These are phyloP conservation scores for Lasaia peninsularis DNA, from an alignment of 1,140 invertebrate species.

Conservation along the genomic window DNA sequence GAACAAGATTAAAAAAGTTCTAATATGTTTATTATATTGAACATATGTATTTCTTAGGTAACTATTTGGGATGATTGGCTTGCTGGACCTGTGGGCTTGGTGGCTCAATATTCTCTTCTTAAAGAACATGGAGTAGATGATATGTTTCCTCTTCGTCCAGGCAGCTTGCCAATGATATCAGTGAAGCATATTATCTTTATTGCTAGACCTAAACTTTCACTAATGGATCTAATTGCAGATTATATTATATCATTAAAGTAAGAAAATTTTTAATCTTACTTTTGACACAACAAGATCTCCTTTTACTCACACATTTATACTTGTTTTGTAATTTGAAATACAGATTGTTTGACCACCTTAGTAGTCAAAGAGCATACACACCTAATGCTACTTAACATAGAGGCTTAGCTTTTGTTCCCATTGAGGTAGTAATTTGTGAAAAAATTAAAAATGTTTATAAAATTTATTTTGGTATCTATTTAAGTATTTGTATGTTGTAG, in stretches of 20 bases:
- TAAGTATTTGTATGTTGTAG: no score
- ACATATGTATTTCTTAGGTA: slow-evolving; percentile 77
- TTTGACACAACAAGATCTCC: not conserved
- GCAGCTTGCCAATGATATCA: slow-evolving; percentile 82
- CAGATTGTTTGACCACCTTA: no score
- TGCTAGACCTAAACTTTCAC: slow-evolving; percentile 85
- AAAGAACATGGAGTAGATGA: slow-evolving; percentile 88
- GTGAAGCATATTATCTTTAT: slow-evolving; percentile 94
- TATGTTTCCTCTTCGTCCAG: slow-evolving; percentile 86
- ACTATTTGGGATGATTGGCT: slow-evolving; percentile 95
- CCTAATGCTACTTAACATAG: no score
- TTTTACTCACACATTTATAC: no score
- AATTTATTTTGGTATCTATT: no score
- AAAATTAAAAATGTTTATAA: no score
- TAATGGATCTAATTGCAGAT: slow-evolving; percentile 92
- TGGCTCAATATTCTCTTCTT: slow-evolving; percentile 89
- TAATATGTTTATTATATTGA: not conserved
- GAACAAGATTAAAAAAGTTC: no score
- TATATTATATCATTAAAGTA: slow-evolving; percentile 84
- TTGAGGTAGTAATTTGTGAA: no score
- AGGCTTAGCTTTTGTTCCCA: no score
- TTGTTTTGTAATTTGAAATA: no score
- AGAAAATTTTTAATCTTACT: slow-evolving; percentile 16
- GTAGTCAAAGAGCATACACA: no score
- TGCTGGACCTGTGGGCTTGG: slow-evolving; percentile 90